These are phyloP conservation scores for Peromyscus nudipes DNA, from an alignment of 2,797 vertebrate species.

Conservation along the genomic window DNA sequence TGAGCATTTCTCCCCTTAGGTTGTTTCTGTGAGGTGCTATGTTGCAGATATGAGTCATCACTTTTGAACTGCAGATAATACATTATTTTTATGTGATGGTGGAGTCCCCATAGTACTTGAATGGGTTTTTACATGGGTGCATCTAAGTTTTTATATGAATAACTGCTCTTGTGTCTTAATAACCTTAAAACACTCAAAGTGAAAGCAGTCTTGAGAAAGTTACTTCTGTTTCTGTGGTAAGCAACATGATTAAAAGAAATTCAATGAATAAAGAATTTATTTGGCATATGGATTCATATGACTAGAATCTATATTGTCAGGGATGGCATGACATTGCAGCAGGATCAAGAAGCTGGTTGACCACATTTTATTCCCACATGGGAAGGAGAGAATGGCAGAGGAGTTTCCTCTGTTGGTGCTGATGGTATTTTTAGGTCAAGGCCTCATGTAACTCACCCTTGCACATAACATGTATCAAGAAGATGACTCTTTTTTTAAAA, in stretches of 20 bases:
- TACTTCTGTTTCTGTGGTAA: background rate
- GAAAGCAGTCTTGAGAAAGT: background rate
- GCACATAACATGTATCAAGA: background rate
- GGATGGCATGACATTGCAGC: background rate
- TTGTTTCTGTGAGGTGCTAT: background rate
- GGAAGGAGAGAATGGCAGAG: background rate
- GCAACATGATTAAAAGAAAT: background rate
- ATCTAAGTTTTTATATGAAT: background rate
- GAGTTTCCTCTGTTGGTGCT: background rate
- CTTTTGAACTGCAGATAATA: background rate
- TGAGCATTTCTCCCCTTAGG: background rate
- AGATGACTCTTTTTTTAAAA: background rate
- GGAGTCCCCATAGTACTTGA: background rate
- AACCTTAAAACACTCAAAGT: background rate
- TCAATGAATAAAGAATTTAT: background rate
- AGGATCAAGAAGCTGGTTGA: background rate
- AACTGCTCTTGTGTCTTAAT: background rate
- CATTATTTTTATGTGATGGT: background rate
- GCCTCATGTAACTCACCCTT: too few relatives aligned
- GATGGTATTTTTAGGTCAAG: background rate
- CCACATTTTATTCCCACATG: background rate
- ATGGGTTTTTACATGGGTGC: background rate
- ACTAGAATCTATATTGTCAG: background rate
- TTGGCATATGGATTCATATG: background rate
- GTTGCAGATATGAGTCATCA: background rate